phyloP scores from a whole-genome alignment of 1,140 invertebrate genomes.

The Drosophila setifemur region DNA sequence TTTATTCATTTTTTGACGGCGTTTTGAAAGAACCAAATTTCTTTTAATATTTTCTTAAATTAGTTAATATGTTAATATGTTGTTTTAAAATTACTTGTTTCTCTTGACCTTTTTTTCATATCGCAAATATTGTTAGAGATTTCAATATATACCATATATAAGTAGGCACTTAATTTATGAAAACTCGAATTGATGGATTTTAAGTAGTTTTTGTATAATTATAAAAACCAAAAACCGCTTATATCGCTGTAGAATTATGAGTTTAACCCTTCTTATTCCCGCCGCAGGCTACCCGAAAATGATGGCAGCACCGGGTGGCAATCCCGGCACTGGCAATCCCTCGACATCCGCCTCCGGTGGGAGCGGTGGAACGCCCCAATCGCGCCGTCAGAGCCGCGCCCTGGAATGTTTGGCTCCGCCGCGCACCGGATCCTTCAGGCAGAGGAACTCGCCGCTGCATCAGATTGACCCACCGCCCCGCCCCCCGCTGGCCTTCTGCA shows the following conservation, averaged over 20 bases:
- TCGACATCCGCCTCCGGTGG: constrained; percentile 34
- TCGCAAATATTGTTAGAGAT: no score
- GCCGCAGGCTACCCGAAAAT: constrained; percentile 73
- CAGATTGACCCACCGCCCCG: constrained; percentile 85
- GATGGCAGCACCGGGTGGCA: constrained; percentile 83
- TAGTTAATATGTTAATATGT: no score
- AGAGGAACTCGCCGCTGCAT: constrained; percentile 76
- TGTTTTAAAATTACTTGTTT: no score
- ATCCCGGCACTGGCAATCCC: constrained; percentile 75
- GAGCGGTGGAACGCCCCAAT: constrained; percentile 51
- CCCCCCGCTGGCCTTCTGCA: constrained; percentile 87
- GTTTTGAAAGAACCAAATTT: no score
- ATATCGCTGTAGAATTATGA: background rate
- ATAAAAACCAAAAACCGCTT: no score
- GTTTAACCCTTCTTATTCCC: background rate
- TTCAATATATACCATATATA: no score
- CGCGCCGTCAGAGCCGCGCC: constrained; percentile 83
- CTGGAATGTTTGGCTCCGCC: constrained; percentile 85
- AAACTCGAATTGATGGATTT: no score
- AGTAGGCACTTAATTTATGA: no score
- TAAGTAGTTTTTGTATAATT: no score
- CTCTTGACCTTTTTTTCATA: no score
- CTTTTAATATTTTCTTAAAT: no score
- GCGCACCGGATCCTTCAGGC: constrained; percentile 85
- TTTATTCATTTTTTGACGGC: no score